Conservation (phyloP, 1,140 invertebrate species). For the Ylistrum balloti region DNA sequence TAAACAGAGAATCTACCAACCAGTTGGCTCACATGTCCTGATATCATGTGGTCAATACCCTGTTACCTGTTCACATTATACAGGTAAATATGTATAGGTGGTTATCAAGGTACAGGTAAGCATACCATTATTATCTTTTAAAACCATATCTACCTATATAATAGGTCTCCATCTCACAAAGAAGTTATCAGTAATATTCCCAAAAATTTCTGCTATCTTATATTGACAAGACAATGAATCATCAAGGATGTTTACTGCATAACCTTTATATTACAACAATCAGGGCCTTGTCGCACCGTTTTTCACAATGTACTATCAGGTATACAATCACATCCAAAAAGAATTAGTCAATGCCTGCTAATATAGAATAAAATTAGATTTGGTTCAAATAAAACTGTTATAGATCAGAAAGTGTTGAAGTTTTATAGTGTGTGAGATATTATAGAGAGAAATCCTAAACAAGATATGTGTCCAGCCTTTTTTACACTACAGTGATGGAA, state of each 20-base stretch:
- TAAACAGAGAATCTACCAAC: not conserved
- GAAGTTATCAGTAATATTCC: not conserved
- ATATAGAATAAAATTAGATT: not conserved
- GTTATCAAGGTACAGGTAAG: constrained; percentile 13
- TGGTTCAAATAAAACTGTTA: not conserved
- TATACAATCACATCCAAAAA: no score
- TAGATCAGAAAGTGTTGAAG: not conserved
- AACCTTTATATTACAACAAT: not conserved
- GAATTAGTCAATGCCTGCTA: not conserved
- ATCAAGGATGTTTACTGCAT: not conserved
- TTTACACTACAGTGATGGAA: not conserved
- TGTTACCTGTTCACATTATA: not conserved
- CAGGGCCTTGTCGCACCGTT: no score
- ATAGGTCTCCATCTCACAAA: not conserved
- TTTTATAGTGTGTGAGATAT: no score
- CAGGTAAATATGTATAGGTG: not conserved
- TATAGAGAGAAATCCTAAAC: not conserved
- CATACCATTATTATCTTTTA: not conserved
- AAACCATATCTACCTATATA: not conserved
- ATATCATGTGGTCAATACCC: not conserved
- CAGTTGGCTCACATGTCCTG: not conserved
- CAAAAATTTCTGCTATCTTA: constrained; percentile 2
- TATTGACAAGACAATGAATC: not conserved
- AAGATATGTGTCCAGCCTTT: not conserved
- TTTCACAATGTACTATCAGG: no score